Conservation (phyloP, 2,888 invertebrate genomes). For the Mechanitis messenoides region DNA sequence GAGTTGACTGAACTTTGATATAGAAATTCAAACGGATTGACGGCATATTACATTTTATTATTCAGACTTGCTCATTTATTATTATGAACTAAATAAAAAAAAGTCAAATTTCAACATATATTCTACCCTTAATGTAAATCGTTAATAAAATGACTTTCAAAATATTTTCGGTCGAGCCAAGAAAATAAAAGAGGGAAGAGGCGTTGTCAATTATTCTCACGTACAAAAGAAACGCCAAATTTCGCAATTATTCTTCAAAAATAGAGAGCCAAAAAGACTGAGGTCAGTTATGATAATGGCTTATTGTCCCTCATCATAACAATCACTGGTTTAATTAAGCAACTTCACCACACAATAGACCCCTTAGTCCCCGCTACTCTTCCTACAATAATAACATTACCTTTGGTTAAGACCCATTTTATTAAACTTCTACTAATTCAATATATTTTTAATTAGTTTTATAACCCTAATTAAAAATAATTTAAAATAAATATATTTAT, state of each 20-base stretch:
- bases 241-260: slow-evolving; percentile 8
- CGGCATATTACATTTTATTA: too few relatives aligned
- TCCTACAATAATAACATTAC: slow-evolving; percentile 3
- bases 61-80: too few relatives aligned
- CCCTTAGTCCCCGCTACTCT: slow-evolving; percentile 5
- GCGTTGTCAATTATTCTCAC: neutral
- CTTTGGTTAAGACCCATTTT: neutral
- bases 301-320: slow-evolving; percentile 46
- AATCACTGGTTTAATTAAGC: slow-evolving; percentile 58
- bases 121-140: neutral
- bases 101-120: too few relatives aligned
- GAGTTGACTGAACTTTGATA: too few relatives aligned
- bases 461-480: too few relatives aligned
- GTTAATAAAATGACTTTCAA: neutral
- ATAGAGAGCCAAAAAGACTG: slow-evolving; percentile 34
- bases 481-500: too few relatives aligned
- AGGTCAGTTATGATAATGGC: slow-evolving; percentile 39
- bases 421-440: neutral
- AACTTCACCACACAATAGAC: slow-evolving; percentile 39
- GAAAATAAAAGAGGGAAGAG: neutral
- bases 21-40: too few relatives aligned
- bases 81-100: too few relatives aligned
- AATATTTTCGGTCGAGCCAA: neutral
- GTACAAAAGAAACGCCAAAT: slow-evolving; percentile 1
- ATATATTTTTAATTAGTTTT: too few relatives aligned